phyloP scores from a whole-genome alignment of 2,797 vertebrate species.

The Aselliscus stoliczkanus region DNA sequence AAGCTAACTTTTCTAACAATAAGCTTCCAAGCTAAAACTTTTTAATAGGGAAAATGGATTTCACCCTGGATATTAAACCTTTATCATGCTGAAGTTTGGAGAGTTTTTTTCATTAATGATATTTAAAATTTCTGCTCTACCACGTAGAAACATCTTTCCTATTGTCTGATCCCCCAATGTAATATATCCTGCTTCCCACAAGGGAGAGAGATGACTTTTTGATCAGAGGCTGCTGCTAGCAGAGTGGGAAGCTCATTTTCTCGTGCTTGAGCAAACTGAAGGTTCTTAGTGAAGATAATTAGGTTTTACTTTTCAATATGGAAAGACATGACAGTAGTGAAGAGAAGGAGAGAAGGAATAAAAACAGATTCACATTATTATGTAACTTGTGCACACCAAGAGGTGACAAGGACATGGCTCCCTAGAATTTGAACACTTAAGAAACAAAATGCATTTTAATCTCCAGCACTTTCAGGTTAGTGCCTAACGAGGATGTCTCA shows the following conservation, averaged over 20 bases:
- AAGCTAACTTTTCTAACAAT: neutral
- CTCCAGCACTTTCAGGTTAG: slow-evolving; percentile 67
- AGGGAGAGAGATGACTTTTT: slow-evolving; percentile 52
- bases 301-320: slow-evolving; percentile 67
- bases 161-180: slow-evolving; percentile 46
- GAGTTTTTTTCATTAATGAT: neutral
- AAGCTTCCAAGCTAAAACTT: neutral
- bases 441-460: slow-evolving; percentile 72
- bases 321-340: slow-evolving; percentile 63
- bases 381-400: slow-evolving; percentile 69
- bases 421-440: slow-evolving; percentile 68
- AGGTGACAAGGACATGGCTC: slow-evolving; percentile 74
- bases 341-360: slow-evolving; percentile 38
- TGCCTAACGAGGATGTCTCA: slow-evolving; percentile 65
- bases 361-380: slow-evolving; percentile 74
- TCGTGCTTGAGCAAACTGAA: slow-evolving; percentile 58
- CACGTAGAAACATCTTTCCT: neutral
- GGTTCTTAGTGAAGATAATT: slow-evolving; percentile 66
- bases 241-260: slow-evolving; percentile 62
- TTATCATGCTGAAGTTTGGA: neutral
- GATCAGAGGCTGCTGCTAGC: slow-evolving; percentile 56
- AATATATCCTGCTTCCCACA: neutral
- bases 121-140: slow-evolving; percentile 51
- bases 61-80: neutral
- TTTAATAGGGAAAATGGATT: neutral